Evolutionary conservation across 2,113 vertebrate genomes (phyloP).

Genomic region (Epinephelus cyanopodus): DNA sequence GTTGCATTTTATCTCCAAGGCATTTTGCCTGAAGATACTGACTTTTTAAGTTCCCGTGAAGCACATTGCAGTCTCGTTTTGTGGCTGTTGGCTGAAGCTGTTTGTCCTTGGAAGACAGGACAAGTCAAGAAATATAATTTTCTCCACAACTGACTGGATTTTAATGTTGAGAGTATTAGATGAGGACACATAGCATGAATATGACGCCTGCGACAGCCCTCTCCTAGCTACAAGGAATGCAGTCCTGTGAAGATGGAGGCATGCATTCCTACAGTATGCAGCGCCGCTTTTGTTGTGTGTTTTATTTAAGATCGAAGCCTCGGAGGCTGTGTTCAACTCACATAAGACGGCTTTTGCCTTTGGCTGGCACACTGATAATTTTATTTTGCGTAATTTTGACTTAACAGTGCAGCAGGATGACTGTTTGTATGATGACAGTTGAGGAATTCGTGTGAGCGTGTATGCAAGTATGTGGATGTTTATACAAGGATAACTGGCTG

Average conservation of each 20-base stretch:
- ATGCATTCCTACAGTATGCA: constrained; percentile 14
- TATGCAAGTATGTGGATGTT: constrained; percentile 63
- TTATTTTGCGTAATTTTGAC: not conserved
- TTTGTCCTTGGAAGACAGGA: constrained; percentile 19
- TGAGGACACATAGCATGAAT: not conserved
- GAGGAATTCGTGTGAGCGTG: constrained; percentile 45
- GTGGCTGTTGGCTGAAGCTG: not conserved
- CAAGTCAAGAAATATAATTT: not conserved
- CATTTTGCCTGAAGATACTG: constrained; percentile 31
- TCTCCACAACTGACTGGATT: constrained; percentile 11
- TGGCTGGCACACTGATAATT: not conserved
- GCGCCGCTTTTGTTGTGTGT: not conserved
- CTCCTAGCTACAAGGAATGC: constrained; percentile 21
- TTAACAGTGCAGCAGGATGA: constrained; percentile 2
- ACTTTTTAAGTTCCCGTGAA: constrained; percentile 12
- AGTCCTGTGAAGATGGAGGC: constrained; percentile 2
- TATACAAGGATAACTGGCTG: constrained; percentile 55
- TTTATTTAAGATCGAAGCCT: not conserved
- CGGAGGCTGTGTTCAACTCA: not conserved
- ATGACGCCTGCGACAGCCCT: not conserved
- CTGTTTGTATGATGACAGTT: constrained; percentile 33
- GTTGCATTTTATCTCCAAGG: constrained; percentile 10
- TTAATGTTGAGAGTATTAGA: not conserved
- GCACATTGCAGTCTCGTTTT: not conserved
- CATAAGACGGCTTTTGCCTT: not conserved